Conservation (phyloP, 2,888 invertebrate species). For the Limnephilus rhombicus region DNA sequence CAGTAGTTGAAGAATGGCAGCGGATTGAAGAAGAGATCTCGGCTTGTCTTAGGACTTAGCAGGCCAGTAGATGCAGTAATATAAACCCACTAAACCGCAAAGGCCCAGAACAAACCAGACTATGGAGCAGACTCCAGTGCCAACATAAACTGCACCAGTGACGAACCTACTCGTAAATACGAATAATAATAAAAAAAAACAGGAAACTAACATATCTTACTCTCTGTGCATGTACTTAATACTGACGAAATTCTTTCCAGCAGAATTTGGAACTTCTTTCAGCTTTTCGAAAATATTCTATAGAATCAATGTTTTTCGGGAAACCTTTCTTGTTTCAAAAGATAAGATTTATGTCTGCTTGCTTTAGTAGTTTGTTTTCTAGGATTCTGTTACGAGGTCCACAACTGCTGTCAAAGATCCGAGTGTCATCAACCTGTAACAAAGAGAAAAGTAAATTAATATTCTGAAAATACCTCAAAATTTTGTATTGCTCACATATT, state of each 20-base stretch:
- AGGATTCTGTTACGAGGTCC: not conserved
- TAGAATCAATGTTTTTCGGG: not conserved
- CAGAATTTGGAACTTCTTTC: not conserved
- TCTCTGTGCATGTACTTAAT: not conserved
- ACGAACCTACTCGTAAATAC: not conserved
- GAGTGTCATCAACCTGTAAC: not conserved
- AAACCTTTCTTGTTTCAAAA: not conserved
- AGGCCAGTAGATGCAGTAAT: slow-evolving; percentile 85
- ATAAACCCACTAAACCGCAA: slow-evolving; percentile 84
- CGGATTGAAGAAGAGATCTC: slow-evolving; percentile 65
- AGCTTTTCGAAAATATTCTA: not conserved
- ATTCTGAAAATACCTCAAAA: not conserved
- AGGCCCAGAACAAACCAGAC: slow-evolving; percentile 80
- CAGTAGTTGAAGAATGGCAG: not conserved
- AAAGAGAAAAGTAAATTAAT: not conserved
- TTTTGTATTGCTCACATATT: not conserved
- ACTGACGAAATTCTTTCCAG: not conserved
- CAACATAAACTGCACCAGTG: not conserved
- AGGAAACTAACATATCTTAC: not conserved
- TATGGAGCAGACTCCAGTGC: not conserved
- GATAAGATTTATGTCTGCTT: not conserved
- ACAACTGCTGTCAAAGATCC: not conserved
- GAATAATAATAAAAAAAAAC: not conserved
- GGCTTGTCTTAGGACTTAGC: slow-evolving; percentile 89
- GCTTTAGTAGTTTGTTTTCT: not conserved